Evolutionary conservation across 2,113 vertebrate species (phyloP).

Genomic region (Coptodon bakossiorum): DNA sequence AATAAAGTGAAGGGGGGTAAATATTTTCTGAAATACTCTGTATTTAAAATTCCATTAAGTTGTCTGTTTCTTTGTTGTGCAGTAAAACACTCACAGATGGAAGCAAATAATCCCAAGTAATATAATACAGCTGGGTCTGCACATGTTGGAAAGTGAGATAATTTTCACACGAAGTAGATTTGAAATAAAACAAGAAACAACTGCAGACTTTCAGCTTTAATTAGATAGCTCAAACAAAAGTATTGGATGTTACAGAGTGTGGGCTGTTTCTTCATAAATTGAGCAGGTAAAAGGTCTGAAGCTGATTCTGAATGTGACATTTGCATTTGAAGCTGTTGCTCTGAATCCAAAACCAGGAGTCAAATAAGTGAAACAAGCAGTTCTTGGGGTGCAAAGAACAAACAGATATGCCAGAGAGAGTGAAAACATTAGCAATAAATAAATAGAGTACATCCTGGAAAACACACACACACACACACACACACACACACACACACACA

Average conservation of each 20-base stretch:
- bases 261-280: neutral
- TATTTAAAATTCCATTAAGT: neutral
- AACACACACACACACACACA: neutral
- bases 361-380: neutral
- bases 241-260: neutral
- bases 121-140: neutral
- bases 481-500: too few species aligned
- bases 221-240: neutral
- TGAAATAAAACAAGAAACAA: neutral
- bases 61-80: neutral
- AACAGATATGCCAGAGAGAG: neutral
- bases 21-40: neutral
- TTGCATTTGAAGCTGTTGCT: neutral
- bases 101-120: neutral
- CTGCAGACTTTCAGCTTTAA: neutral
- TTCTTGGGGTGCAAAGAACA: neutral
- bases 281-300: neutral
- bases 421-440: neutral
- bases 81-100: neutral
- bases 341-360: neutral
- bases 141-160: neutral
- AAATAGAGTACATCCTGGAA: neutral
- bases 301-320: neutral
- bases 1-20: neutral
- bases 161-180: neutral